Conservation (phyloP, 92 coral and sea anemone genomes). For the Zoanthus gigantus region DNA sequence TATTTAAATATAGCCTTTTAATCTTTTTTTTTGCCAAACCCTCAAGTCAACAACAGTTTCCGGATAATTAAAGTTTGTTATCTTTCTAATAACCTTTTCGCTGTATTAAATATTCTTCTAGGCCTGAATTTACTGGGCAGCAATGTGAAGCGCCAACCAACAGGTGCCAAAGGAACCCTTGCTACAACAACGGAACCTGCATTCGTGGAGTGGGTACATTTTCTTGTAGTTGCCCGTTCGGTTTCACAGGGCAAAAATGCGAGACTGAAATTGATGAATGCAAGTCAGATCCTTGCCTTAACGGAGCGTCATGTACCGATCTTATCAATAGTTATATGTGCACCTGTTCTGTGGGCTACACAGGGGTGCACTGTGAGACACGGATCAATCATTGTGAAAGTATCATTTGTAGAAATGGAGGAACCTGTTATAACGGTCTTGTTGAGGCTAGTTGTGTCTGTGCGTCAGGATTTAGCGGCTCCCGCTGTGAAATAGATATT, state of each 20-base stretch:
- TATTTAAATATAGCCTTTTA: no score
- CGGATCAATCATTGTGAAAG: constrained; percentile 80
- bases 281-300: constrained; percentile 88
- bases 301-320: constrained; percentile 84
- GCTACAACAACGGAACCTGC: constrained; percentile 80
- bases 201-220: constrained; percentile 77
- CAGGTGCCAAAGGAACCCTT: constrained; percentile 72
- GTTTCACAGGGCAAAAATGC: constrained; percentile 87
- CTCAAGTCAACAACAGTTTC: no score
- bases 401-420: constrained; percentile 79
- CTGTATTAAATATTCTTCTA: not conserved
- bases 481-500: constrained; percentile 77
- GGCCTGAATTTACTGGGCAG: constrained; percentile 86
- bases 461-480: constrained; percentile 75
- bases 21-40: no score
- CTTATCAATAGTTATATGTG: constrained; percentile 67
- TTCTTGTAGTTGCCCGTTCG: constrained; percentile 73
- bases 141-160: constrained; percentile 79
- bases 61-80: no score
- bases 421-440: constrained; percentile 75
- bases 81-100: not conserved
- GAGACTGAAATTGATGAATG: constrained; percentile 85
- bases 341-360: constrained; percentile 75
- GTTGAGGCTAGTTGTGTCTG: constrained; percentile 80
- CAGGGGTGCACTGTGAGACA: constrained; percentile 77